phyloP scores from a whole-genome alignment of 2,888 invertebrate genomes.

The Nebria brevicollis region DNA sequence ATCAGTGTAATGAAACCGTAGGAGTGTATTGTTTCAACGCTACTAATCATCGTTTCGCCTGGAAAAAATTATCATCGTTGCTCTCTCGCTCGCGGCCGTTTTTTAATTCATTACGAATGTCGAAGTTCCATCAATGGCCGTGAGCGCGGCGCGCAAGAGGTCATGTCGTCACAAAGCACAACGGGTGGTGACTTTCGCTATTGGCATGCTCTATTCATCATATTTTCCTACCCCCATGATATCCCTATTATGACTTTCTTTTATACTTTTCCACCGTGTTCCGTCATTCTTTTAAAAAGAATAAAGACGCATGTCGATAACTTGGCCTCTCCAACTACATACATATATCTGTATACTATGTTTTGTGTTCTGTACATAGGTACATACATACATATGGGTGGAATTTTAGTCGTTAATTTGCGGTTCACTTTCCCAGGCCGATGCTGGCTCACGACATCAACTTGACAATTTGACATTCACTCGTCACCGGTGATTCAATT shows the following conservation, averaged over 20 bases:
- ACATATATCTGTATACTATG: background rate
- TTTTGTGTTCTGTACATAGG: background rate
- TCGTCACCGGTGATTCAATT: conserved; percentile 13
- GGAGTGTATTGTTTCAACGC: background rate
- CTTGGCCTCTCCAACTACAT: background rate
- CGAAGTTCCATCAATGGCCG: conserved; percentile 27
- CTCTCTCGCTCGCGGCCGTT: background rate
- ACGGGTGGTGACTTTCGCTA: conserved; percentile 20
- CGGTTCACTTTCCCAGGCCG: conserved; percentile 4
- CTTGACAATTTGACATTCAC: conserved; percentile 18
- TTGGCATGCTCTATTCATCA: conserved; percentile 12
- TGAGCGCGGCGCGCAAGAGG: conserved; percentile 8
- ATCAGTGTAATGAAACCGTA: background rate
- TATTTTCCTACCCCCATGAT: conserved; percentile 13
- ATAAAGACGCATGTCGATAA: conserved; percentile 18
- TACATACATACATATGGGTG: background rate
- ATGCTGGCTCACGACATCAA: background rate
- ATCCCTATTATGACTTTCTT: conserved; percentile 18
- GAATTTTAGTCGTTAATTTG: conserved; percentile 15
- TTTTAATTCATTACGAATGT: conserved; percentile 22
- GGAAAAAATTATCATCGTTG: background rate
- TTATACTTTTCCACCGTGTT: background rate
- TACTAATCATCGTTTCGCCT: background rate
- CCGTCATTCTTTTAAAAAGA: background rate
- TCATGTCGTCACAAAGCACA: conserved; percentile 11